Conservation (phyloP, 2,113 vertebrate species). For the Oryzias javanicus region DNA sequence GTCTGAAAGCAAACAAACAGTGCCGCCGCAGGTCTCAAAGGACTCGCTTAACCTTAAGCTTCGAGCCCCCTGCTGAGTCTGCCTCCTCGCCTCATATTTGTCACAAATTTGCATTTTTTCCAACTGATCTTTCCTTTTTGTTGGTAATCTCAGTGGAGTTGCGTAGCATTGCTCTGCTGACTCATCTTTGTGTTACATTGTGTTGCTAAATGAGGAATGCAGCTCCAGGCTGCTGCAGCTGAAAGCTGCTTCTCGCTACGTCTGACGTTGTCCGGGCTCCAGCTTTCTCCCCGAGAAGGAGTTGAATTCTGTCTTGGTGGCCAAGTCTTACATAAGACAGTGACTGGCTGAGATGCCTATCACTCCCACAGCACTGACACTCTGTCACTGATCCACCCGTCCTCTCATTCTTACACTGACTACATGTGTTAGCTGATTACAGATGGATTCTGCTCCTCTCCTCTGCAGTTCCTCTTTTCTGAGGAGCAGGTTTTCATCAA, state of each 20-base stretch:
- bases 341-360: conserved; percentile 34
- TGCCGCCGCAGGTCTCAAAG: neutral
- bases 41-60: conserved; percentile 11
- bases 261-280: conserved; percentile 26
- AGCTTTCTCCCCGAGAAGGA: conserved; percentile 11
- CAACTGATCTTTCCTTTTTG: conserved; percentile 37
- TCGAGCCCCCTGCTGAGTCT: conserved; percentile 4
- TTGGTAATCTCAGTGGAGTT: conserved; percentile 33
- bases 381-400: conserved; percentile 29
- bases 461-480: neutral
- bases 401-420: conserved; percentile 17
- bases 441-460: conserved; percentile 11
- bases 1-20: conserved; percentile 16
- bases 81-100: conserved; percentile 28
- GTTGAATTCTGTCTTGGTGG: conserved; percentile 20
- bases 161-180: conserved; percentile 30
- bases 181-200: conserved; percentile 25
- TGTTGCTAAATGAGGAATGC: conserved; percentile 31
- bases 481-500: conserved; percentile 1
- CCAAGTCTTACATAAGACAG: conserved; percentile 49
- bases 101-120: conserved; percentile 44
- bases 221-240: conserved; percentile 21
- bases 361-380: conserved; percentile 33
- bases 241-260: conserved; percentile 17
- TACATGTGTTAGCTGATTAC: conserved; percentile 27